These are phyloP conservation scores for Aphaenogaster ashmeadi DNA, from an alignment of 1,140 invertebrate genomes.

Conservation along the genomic window DNA sequence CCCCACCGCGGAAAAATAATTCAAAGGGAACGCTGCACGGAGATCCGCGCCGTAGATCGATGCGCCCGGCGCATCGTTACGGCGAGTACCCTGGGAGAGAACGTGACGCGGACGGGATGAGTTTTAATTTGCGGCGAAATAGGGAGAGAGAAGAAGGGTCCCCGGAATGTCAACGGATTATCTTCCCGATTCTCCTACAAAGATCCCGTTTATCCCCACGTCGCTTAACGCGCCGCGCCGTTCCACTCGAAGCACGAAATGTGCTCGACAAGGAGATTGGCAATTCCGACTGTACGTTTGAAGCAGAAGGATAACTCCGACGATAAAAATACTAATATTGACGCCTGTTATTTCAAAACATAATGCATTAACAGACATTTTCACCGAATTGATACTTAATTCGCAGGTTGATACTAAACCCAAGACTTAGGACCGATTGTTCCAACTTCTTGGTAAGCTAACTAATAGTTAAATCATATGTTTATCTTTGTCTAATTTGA, in stretches of 20 bases:
- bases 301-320: background rate
- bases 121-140: conserved; percentile 41
- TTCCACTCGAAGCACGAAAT: background rate
- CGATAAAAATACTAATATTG: background rate
- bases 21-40: conserved; percentile 18
- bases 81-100: background rate
- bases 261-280: conserved; percentile 12
- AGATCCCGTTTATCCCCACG: conserved; percentile 15
- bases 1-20: conserved; percentile 42
- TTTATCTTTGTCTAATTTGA: too few relatives aligned
- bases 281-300: background rate
- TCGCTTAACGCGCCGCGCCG: background rate
- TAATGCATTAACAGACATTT: background rate
- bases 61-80: conserved; percentile 8
- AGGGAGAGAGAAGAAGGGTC: background rate
- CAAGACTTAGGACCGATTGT: too few relatives aligned
- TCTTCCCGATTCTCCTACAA: conserved; percentile 3
- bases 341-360: background rate
- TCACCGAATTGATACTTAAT: background rate
- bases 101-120: background rate
- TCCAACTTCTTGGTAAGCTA: too few relatives aligned
- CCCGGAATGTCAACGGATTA: conserved; percentile 37
- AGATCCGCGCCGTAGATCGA: conserved; percentile 1
- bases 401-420: background rate
- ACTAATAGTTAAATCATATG: too few relatives aligned